Percentiles rank a stretch among this genome's conserved stretches.
Conservation (phyloP, 2,797 vertebrate genomes). For the Bucorvus abyssinicus region DNA sequence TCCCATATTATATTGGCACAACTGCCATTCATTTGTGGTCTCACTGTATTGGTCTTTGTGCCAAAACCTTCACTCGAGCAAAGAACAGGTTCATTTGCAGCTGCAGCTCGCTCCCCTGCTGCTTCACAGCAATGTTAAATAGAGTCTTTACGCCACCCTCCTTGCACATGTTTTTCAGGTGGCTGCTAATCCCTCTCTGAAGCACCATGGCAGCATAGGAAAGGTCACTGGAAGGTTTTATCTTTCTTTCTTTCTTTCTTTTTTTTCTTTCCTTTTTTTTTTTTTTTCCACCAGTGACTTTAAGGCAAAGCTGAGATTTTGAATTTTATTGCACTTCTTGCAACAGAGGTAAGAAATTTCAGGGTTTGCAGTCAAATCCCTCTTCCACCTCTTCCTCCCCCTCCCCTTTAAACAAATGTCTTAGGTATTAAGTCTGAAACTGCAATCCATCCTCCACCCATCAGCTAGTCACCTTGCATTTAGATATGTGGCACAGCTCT, state of each 20-base stretch:
- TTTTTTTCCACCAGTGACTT: neutral
- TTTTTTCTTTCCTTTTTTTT: neutral
- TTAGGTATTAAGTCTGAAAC: neutral
- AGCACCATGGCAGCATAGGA: neutral
- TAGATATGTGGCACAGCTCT: neutral
- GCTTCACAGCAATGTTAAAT: neutral
- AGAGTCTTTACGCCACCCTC: neutral
- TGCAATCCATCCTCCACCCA: neutral
- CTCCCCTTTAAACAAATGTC: neutral
- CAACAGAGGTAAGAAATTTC: neutral
- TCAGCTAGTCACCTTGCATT: neutral
- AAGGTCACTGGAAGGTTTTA: neutral
- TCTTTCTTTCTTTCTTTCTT: no score
- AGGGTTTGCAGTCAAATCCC: neutral
- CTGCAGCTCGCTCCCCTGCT: neutral
- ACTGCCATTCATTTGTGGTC: neutral
- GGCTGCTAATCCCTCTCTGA: neutral
- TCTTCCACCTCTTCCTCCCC: rapidly evolving
- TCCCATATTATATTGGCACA: neutral
- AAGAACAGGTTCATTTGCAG: conserved; percentile 12
- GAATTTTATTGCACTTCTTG: neutral
- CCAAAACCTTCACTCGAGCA: neutral
- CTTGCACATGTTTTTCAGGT: neutral
- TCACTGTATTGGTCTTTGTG: neutral
- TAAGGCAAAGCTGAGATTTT: neutral